A percentile compares a stretch with the other conserved stretches of the same genome.
These are phyloP conservation scores for Zaprionus lineosus DNA, from an alignment of 2,888 invertebrate species.

Conservation along the genomic window DNA sequence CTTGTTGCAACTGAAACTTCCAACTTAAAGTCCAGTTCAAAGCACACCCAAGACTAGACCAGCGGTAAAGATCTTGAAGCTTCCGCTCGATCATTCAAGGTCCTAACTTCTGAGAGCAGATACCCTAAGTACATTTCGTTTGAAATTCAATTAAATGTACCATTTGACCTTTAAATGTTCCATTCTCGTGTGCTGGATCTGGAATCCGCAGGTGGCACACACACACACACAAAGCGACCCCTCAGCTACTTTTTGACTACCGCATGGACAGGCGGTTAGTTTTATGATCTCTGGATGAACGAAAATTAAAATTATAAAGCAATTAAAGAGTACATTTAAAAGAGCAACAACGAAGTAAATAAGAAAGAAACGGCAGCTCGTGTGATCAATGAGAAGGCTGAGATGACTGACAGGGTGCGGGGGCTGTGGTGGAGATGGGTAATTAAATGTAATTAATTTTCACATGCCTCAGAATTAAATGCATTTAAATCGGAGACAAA, in stretches of 20 bases:
- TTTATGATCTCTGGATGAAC: constrained; percentile 49
- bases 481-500: constrained; percentile 70
- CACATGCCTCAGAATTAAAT: constrained; percentile 73
- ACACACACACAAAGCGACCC: constrained; percentile 43
- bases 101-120: constrained; percentile 1
- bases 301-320: constrained; percentile 75
- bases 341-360: constrained; percentile 5
- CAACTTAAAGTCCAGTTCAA: constrained; percentile 28
- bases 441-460: constrained; percentile 79
- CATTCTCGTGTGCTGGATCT: constrained; percentile 36
- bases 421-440: constrained; percentile 21
- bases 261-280: constrained; percentile 46
- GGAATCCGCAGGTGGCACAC: constrained; percentile 42
- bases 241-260: constrained; percentile 47
- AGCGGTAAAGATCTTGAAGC: constrained; percentile 9
- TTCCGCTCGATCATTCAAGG: no score
- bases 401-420: constrained; percentile 4
- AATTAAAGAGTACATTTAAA: constrained; percentile 57
- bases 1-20: constrained; percentile 10
- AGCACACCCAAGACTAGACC: constrained; percentile 22
- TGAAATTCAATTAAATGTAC: constrained; percentile 71
- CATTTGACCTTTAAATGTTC: constrained; percentile 60
- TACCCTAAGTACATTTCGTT: constrained; percentile 71
- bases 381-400: constrained; percentile 14
- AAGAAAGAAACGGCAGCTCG: constrained; percentile 57